phyloP scores from a whole-genome alignment of 1,140 invertebrate species.

The Babylonia areolata region DNA sequence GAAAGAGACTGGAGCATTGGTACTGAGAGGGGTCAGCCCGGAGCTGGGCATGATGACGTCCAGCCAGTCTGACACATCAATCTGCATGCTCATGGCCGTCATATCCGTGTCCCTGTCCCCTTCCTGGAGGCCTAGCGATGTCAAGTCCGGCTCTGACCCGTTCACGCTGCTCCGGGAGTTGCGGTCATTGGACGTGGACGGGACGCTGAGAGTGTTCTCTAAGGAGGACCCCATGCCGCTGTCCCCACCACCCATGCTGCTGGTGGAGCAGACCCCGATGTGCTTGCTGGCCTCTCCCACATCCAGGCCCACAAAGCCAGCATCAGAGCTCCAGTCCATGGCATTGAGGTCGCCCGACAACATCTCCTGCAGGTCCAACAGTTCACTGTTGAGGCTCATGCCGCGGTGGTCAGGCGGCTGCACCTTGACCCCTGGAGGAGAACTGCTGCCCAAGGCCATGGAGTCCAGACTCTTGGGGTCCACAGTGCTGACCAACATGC shows the following conservation, averaged over 20 bases:
- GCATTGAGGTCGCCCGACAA: slow-evolving; percentile 62
- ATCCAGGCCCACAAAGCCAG: slow-evolving; percentile 59
- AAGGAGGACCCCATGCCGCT: slow-evolving; percentile 50
- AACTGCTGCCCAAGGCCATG: background rate
- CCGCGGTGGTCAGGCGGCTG: slow-evolving; percentile 9
- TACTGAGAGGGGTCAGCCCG: slow-evolving; percentile 65
- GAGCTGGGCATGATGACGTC: slow-evolving; percentile 81
- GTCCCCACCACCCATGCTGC: slow-evolving; percentile 53
- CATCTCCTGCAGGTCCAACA: slow-evolving; percentile 69
- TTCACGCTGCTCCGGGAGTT: slow-evolving; percentile 45
- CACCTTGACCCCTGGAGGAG: slow-evolving; percentile 19
- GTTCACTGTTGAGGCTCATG: slow-evolving; percentile 50
- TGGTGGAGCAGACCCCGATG: slow-evolving; percentile 9
- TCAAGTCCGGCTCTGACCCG: slow-evolving; percentile 62
- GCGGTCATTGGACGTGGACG: slow-evolving; percentile 42
- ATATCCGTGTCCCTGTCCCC: slow-evolving; percentile 57
- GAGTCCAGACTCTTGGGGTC: background rate
- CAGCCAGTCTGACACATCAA: slow-evolving; percentile 85
- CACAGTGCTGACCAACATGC: background rate
- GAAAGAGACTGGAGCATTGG: slow-evolving; percentile 66
- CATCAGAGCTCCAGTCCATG: slow-evolving; percentile 72
- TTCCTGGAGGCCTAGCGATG: slow-evolving; percentile 57
- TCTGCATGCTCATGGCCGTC: slow-evolving; percentile 79
- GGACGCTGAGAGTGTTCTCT: slow-evolving; percentile 54
- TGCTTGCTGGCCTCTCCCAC: slow-evolving; percentile 52